These are phyloP conservation scores for Anguilla anguilla DNA, from an alignment of 2,797 vertebrate species.

Conservation along the genomic window DNA sequence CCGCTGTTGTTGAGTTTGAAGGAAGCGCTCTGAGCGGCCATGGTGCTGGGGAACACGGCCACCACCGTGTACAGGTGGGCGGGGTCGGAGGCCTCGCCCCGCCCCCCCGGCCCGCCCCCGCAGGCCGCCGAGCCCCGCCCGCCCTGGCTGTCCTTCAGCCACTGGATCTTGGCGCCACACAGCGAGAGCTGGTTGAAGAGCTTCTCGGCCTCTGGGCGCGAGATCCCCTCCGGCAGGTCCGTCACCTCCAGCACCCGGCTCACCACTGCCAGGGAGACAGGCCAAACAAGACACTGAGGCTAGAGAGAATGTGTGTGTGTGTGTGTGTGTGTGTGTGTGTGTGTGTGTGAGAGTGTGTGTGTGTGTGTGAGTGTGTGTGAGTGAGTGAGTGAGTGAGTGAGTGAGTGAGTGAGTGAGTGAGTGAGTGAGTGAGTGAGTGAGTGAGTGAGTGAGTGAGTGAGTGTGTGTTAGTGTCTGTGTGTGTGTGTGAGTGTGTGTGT, in stretches of 20 bases:
- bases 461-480: too few species aligned
- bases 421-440: too few species aligned
- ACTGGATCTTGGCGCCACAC: constrained; percentile 98
- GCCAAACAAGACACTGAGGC: not conserved
- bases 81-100: constrained; percentile 79
- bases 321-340: not conserved
- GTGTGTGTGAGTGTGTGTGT: too few species aligned
- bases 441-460: too few species aligned
- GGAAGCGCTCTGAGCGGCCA: constrained; percentile 96
- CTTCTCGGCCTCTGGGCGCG: constrained; percentile 92
- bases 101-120: constrained; percentile 69
- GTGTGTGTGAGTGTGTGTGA: too few species aligned
- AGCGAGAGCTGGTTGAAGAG: constrained; percentile 95
- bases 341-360: too few species aligned
- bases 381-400: too few species aligned
- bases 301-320: too few species aligned
- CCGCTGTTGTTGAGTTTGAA: constrained; percentile 96
- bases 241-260: constrained; percentile 95
- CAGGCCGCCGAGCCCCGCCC: constrained; percentile 72
- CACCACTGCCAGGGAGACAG: constrained; percentile 75
- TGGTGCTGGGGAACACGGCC: constrained; percentile 95
- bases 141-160: constrained; percentile 93
- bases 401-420: too few species aligned
- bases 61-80: constrained; percentile 97
- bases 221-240: constrained; percentile 95